Percentiles rank a stretch among this genome's conserved stretches.
phyloP scores from a whole-genome alignment of 2,797 vertebrate species.

The Anguilla marmorata region DNA sequence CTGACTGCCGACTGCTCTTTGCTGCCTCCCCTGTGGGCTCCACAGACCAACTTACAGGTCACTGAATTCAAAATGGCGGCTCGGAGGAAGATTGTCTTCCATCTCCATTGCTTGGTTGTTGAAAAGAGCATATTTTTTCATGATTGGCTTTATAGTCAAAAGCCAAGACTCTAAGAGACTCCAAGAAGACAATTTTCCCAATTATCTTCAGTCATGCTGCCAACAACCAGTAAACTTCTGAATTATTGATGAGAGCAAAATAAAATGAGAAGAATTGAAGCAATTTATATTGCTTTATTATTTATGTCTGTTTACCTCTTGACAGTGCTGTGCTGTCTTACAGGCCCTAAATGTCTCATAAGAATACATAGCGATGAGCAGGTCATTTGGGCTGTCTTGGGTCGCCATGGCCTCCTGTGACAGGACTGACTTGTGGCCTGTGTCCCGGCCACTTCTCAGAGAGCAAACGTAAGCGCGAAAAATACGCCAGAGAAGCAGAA shows the following conservation, averaged over 20 bases:
- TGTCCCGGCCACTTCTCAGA: background rate
- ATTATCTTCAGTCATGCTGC: background rate
- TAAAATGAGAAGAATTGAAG: constrained; percentile 2
- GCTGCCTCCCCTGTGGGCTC: background rate
- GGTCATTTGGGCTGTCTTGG: background rate
- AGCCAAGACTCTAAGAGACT: background rate
- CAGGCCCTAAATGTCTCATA: background rate
- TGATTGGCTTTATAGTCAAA: background rate
- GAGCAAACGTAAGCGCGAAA: background rate
- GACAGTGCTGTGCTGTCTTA: background rate
- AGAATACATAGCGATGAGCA: background rate
- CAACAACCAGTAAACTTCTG: background rate
- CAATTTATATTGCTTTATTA: background rate
- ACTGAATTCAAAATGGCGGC: background rate
- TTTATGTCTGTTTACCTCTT: background rate
- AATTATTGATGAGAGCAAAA: background rate
- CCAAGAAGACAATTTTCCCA: background rate
- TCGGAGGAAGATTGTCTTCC: background rate
- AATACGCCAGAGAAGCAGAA: background rate
- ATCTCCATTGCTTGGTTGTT: background rate
- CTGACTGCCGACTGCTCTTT: background rate
- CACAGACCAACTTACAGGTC: background rate
- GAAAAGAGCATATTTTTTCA: background rate
- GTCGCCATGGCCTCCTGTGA: background rate
- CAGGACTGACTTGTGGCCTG: background rate